Evolutionary conservation across 2,888 invertebrate species (phyloP).

Genomic region (Drosophila koepferae): DNA sequence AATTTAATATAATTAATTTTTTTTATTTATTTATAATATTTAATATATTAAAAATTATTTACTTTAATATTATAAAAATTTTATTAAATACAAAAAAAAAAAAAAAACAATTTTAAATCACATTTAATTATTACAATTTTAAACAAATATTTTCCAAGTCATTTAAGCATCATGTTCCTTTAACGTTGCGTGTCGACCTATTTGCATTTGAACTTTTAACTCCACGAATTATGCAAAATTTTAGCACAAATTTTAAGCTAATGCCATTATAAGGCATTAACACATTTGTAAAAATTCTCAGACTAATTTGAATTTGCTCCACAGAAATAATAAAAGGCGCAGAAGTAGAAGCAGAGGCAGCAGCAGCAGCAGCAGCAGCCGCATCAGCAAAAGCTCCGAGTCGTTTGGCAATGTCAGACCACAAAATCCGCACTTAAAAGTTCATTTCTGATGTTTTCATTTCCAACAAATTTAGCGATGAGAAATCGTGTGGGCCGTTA

Average conservation of each 20-base stretch:
- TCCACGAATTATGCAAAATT: slow-evolving; percentile 38
- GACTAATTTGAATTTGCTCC: slow-evolving; percentile 35
- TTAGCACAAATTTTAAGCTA: slow-evolving; percentile 13
- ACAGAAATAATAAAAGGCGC: background rate
- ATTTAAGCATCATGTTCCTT: background rate
- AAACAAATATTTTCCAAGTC: background rate
- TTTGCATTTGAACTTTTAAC: slow-evolving; percentile 12
- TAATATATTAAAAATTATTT: too few species aligned
- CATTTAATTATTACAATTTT: background rate
- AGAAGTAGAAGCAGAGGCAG: background rate
- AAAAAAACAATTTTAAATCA: background rate
- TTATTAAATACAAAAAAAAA: too few species aligned
- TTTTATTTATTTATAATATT: too few species aligned
- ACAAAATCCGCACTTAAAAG: slow-evolving; percentile 68
- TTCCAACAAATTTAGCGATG: slow-evolving; percentile 62
- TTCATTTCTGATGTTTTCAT: slow-evolving; percentile 70
- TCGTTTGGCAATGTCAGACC: slow-evolving; percentile 50
- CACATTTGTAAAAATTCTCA: slow-evolving; percentile 41
- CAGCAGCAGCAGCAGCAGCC: background rate
- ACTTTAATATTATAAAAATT: too few species aligned
- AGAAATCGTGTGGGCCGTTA: slow-evolving; percentile 2
- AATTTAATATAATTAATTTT: too few species aligned
- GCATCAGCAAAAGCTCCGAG: background rate
- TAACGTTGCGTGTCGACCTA: background rate
- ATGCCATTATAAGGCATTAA: slow-evolving; percentile 34